A percentile compares a stretch with the other conserved stretches of the same genome.
These are phyloP conservation scores for Chondrilla cf. caribensis DNA, from an alignment of 37 sponge, comb jelly and placozoan genomes.

Conservation along the genomic window DNA sequence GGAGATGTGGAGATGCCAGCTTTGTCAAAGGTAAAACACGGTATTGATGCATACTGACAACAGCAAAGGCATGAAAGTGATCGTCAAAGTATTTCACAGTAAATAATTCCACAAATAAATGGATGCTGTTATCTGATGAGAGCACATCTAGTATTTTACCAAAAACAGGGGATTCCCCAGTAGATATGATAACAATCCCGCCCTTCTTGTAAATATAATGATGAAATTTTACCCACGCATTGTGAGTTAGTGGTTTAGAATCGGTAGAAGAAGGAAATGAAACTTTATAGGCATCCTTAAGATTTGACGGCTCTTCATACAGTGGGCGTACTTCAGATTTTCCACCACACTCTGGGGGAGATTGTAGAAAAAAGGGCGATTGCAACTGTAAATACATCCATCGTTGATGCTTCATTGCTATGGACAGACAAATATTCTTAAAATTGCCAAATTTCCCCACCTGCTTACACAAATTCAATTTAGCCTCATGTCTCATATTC, in stretches of 20 bases:
- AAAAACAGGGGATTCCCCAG: neutral
- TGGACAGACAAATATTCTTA: conserved; percentile 1
- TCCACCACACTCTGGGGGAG: neutral
- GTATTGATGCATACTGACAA: neutral
- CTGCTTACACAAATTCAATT: neutral
- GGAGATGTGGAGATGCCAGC: no score
- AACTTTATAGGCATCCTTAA: no score
- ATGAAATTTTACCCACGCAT: no score
- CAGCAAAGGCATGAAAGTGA: conserved; percentile 6
- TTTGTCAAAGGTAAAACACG: no score
- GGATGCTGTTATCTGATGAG: neutral
- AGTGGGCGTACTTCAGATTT: no score
- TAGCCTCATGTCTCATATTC: conserved; percentile 20
- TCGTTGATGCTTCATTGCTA: conserved; percentile 15
- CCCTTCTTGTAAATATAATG: neutral
- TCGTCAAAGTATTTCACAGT: neutral
- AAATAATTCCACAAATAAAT: neutral
- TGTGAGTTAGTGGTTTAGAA: no score
- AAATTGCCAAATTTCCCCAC: conserved; percentile 6
- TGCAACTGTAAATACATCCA: conserved; percentile 14
- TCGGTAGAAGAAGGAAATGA: no score
- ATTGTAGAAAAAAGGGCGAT: neutral
- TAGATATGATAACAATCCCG: neutral
- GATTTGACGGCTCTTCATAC: no score
- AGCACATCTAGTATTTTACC: neutral